A percentile compares a stretch with the other conserved stretches of the same genome.
These are phyloP conservation scores for Thalassoma bifasciatum DNA, from an alignment of 2,113 vertebrate species.

Conservation along the genomic window DNA sequence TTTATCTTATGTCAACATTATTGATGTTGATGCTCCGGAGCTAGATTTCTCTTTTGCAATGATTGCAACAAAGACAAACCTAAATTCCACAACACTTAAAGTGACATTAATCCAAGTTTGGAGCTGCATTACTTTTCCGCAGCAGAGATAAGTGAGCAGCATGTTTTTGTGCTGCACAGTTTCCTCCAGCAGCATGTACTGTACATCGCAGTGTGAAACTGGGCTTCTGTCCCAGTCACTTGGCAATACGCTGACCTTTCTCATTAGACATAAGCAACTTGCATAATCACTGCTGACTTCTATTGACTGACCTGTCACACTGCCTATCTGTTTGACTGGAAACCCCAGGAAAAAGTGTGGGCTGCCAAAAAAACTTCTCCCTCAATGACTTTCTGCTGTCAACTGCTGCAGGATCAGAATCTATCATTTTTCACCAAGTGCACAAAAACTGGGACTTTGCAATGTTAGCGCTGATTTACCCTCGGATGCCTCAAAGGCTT, in stretches of 20 bases:
- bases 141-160: slow-evolving; percentile 7
- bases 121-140: slow-evolving; percentile 9
- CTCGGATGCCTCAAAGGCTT: slow-evolving; percentile 3
- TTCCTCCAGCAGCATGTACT: slow-evolving; percentile 48
- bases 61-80: too few relatives aligned
- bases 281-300: slow-evolving; percentile 83
- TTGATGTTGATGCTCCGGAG: slow-evolving; percentile 25
- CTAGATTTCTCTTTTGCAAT: too few relatives aligned
- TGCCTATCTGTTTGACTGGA: slow-evolving; percentile 64
- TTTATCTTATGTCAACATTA: slow-evolving; percentile 39
- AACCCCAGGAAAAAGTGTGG: slow-evolving; percentile 57
- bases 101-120: too few relatives aligned
- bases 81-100: too few relatives aligned
- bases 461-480: slow-evolving; percentile 7
- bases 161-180: slow-evolving; percentile 36
- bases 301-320: slow-evolving; percentile 79
- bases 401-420: slow-evolving; percentile 39
- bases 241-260: slow-evolving; percentile 73
- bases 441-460: slow-evolving; percentile 33
- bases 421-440: slow-evolving; percentile 44
- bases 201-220: slow-evolving; percentile 66
- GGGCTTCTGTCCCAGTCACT: slow-evolving; percentile 70
- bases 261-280: slow-evolving; percentile 81
- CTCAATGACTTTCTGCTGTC: slow-evolving; percentile 58
- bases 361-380: slow-evolving; percentile 61